These are phyloP conservation scores for Lepidonotus clava DNA, from an alignment of 2,888 invertebrate species.

Conservation along the genomic window DNA sequence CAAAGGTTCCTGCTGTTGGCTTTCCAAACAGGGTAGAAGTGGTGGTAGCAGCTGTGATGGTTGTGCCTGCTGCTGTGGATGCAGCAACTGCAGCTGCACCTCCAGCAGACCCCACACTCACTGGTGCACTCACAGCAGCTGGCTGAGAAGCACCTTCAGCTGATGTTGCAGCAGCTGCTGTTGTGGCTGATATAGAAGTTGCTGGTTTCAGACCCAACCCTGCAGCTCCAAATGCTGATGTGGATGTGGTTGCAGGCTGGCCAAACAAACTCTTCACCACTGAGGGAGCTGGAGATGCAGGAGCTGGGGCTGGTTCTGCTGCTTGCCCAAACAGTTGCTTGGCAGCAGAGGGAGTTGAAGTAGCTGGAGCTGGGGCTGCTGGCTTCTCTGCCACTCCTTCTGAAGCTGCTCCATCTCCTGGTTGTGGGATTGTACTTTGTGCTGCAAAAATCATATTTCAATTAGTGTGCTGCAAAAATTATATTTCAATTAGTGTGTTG, in stretches of 20 bases:
- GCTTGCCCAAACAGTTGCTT: not conserved
- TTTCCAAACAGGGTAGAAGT: slow-evolving; percentile 35
- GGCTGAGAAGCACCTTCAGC: not conserved
- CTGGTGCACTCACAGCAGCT: not conserved
- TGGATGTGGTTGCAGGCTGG: slow-evolving; percentile 59
- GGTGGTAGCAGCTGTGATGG: slow-evolving; percentile 31
- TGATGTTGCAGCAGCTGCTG: not conserved
- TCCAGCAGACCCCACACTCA: not conserved
- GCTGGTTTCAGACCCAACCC: not conserved
- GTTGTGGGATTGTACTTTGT: too few species aligned
- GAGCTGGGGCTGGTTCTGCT: not conserved
- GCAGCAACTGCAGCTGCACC: not conserved
- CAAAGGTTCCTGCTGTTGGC: slow-evolving; percentile 39
- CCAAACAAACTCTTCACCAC: slow-evolving; percentile 61
- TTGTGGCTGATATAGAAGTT: too few species aligned
- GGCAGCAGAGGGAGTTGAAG: slow-evolving; percentile 9
- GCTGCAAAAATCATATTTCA: too few species aligned
- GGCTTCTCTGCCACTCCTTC: not conserved
- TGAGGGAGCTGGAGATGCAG: not conserved
- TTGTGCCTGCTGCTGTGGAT: not conserved
- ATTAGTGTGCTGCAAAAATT: too few species aligned
- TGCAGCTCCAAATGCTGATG: slow-evolving; percentile 46
- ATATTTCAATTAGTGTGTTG: too few species aligned
- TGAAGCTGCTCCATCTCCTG: not conserved
- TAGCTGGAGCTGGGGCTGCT: not conserved